A percentile compares a stretch with the other conserved stretches of the same genome.
Conservation (phyloP, 2,888 invertebrate species). For the Euclidia mi region DNA sequence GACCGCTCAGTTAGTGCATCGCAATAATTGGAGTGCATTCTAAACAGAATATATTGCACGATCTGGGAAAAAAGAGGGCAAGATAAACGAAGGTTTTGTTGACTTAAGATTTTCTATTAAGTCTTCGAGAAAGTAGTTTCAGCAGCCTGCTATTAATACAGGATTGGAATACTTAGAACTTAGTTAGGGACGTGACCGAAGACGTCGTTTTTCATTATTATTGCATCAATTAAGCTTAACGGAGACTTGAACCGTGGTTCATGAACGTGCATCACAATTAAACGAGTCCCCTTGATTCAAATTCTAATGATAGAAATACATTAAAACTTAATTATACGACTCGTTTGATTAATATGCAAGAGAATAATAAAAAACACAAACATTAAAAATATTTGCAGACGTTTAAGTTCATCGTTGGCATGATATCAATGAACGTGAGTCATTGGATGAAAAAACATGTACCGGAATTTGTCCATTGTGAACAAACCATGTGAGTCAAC, state of each 20-base stretch:
- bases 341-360: neutral
- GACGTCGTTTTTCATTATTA: constrained; percentile 25
- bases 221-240: constrained; percentile 20
- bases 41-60: constrained; percentile 25
- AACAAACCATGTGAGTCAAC: constrained; percentile 44
- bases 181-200: constrained; percentile 19
- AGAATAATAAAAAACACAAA: neutral
- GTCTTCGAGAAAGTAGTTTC: constrained; percentile 15
- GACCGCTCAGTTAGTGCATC: constrained; percentile 16
- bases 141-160: neutral
- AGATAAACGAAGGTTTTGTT: constrained; percentile 22
- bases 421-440: constrained; percentile 38
- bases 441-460: constrained; percentile 40
- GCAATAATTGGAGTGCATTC: constrained; percentile 29
- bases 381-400: neutral
- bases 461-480: constrained; percentile 35
- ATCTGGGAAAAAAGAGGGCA: constrained; percentile 13
- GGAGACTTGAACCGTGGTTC: constrained; percentile 10
- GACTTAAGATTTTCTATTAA: constrained; percentile 16
- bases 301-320: no score
- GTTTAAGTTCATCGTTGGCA: neutral
- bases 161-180: constrained; percentile 10
- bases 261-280: neutral
- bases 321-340: neutral
- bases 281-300: neutral